A percentile compares a stretch with the other conserved stretches of the same genome.
phyloP scores from a whole-genome alignment of 30 jellyfish, hydroid and myxozoan genomes.

The Phacellophora camtschatica region DNA sequence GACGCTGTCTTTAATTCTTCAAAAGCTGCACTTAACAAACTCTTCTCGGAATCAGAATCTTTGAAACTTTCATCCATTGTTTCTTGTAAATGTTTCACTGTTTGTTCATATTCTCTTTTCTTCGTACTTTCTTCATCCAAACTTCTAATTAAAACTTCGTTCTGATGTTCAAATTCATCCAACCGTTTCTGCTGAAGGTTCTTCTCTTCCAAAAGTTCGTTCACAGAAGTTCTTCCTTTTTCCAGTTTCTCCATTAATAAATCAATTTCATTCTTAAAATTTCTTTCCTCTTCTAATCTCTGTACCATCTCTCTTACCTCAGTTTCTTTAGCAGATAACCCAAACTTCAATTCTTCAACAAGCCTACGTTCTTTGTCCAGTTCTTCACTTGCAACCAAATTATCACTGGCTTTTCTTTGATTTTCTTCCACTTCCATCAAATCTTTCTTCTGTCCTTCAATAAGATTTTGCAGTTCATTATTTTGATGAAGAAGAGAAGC shows the following conservation, averaged over 20 bases:
- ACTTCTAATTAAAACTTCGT: neutral
- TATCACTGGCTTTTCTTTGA: neutral
- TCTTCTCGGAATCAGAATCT: neutral
- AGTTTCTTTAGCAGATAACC: neutral
- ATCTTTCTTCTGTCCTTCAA: no score
- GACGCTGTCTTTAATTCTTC: slow-evolving; percentile 23
- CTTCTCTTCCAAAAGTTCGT: no score
- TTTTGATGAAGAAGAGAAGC: neutral
- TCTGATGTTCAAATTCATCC: no score
- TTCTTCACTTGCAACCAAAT: neutral
- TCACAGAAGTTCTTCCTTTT: neutral
- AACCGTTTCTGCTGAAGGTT: no score
- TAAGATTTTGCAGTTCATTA: neutral
- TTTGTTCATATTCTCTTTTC: neutral
- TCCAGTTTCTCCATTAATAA: slow-evolving; percentile 5
- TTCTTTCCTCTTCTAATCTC: neutral
- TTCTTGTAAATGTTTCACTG: neutral
- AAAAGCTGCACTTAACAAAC: slow-evolving; percentile 7
- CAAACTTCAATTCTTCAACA: neutral
- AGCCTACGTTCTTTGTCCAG: neutral
- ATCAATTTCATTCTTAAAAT: neutral
- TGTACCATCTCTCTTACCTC: neutral
- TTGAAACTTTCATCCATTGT: neutral
- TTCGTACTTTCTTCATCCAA: neutral
- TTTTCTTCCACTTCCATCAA: no score